Evolutionary conservation across 2,888 invertebrate genomes (phyloP).

Genomic region (Zaprionus obscuricornis): DNA sequence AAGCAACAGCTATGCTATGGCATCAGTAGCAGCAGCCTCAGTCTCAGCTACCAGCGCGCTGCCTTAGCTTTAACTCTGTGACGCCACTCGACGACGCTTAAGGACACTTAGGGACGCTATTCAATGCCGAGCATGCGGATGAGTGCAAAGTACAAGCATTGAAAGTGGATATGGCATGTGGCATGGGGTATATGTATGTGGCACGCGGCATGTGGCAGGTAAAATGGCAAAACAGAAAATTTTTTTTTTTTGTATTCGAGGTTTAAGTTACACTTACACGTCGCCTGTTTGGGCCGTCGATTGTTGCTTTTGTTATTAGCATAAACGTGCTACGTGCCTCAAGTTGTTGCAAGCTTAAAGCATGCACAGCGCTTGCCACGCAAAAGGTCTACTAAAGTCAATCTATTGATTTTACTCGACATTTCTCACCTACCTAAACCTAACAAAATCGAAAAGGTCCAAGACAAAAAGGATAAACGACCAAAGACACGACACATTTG

Average conservation of each 20-base stretch:
- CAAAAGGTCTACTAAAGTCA: slow-evolving; percentile 21
- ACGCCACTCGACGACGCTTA: slow-evolving; percentile 66
- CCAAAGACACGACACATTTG: slow-evolving; percentile 46
- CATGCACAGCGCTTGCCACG: too few relatives aligned
- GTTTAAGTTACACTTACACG: slow-evolving; percentile 43
- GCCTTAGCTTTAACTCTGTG: slow-evolving; percentile 30
- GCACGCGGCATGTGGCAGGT: slow-evolving; percentile 42
- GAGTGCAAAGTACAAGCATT: not conserved
- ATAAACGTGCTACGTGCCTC: slow-evolving; percentile 39
- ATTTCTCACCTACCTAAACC: slow-evolving; percentile 39
- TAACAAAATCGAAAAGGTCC: slow-evolving; percentile 50
- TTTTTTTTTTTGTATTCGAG: slow-evolving; percentile 12
- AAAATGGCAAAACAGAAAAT: slow-evolving; percentile 52
- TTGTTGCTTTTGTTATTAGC: slow-evolving; percentile 34
- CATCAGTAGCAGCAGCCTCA: slow-evolving; percentile 1
- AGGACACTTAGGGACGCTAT: slow-evolving; percentile 68
- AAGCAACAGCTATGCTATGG: not conserved
- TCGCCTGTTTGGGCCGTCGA: not conserved
- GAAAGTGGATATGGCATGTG: not conserved
- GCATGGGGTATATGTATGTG: slow-evolving; percentile 15
- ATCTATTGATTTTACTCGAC: slow-evolving; percentile 58
- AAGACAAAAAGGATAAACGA: slow-evolving; percentile 39
- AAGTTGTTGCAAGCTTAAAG: slow-evolving; percentile 30
- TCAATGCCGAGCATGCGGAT: slow-evolving; percentile 44
- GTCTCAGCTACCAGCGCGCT: slow-evolving; percentile 14